Conservation (phyloP, 2,113 vertebrate genomes). For the Ptilonorhynchus violaceus region DNA sequence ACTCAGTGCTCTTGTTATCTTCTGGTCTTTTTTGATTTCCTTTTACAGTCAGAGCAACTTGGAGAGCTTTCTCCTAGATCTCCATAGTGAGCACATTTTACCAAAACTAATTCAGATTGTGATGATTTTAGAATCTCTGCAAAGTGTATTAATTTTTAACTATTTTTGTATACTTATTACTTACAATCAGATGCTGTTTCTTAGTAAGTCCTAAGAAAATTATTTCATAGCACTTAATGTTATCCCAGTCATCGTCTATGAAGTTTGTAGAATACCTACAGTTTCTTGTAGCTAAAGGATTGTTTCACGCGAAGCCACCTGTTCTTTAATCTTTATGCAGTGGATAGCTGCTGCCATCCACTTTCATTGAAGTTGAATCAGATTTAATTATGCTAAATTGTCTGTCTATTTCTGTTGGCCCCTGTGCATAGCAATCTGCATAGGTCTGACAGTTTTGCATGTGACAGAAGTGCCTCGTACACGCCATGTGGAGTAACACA, state of each 20-base stretch:
- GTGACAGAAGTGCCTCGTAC: not conserved
- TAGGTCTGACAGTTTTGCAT: not conserved
- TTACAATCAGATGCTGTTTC: not conserved
- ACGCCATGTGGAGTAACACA: not conserved
- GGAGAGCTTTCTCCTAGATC: not conserved
- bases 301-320: not conserved
- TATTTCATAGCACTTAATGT: not conserved
- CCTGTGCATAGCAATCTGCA: not conserved
- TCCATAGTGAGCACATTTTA: not conserved
- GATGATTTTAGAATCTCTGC: not conserved
- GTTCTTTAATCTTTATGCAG: not conserved
- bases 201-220: not conserved
- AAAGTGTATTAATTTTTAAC: not conserved
- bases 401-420: not conserved
- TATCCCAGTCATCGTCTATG: not conserved
- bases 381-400: not conserved
- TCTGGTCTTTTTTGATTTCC: not conserved
- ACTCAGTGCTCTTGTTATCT: not conserved
- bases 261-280: not conserved
- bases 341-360: not conserved
- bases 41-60: not conserved
- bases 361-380: not conserved
- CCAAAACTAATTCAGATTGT: not conserved
- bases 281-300: not conserved
- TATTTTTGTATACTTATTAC: not conserved